These are phyloP conservation scores for Australoheros facetus DNA, from an alignment of 2,797 vertebrate species.

Conservation along the genomic window DNA sequence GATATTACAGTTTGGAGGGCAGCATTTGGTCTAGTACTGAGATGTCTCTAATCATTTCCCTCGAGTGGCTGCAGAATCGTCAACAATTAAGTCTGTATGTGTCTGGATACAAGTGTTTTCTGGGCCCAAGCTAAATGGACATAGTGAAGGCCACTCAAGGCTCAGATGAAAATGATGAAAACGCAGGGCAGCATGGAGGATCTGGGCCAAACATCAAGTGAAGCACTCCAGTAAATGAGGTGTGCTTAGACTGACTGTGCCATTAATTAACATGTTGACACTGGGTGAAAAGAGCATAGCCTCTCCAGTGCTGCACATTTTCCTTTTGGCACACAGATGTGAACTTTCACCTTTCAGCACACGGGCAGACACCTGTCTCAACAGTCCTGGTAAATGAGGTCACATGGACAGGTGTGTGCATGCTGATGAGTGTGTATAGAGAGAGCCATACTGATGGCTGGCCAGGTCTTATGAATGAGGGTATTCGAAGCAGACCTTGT, in stretches of 20 bases:
- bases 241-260: constrained; percentile 48
- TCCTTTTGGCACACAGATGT: constrained; percentile 71
- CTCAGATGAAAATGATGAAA: constrained; percentile 47
- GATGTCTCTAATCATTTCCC: constrained; percentile 61
- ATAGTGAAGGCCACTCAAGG: constrained; percentile 40
- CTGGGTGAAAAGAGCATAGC: constrained; percentile 26
- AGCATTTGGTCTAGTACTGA: constrained; percentile 55
- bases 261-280: constrained; percentile 76
- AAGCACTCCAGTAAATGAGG: constrained; percentile 70
- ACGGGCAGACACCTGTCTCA: constrained; percentile 72
- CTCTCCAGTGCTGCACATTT: constrained; percentile 52
- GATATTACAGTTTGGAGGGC: constrained; percentile 49
- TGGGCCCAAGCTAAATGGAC: constrained; percentile 29
- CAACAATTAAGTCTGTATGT: constrained; percentile 39
- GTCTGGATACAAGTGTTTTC: constrained; percentile 38
- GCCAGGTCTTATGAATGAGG: not conserved
- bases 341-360: constrained; percentile 67
- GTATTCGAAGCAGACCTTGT: not conserved
- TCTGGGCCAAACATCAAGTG: constrained; percentile 57
- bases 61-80: constrained; percentile 53
- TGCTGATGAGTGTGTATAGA: constrained; percentile 10
- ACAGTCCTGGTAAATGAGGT: constrained; percentile 67
- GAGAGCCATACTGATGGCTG: not conserved
- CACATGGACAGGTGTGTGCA: constrained; percentile 48
- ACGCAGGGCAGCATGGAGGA: constrained; percentile 44